Base-by-base conservation (phyloP, 2,797 vertebrate species). In the Bucorvus abyssinicus region DNA sequence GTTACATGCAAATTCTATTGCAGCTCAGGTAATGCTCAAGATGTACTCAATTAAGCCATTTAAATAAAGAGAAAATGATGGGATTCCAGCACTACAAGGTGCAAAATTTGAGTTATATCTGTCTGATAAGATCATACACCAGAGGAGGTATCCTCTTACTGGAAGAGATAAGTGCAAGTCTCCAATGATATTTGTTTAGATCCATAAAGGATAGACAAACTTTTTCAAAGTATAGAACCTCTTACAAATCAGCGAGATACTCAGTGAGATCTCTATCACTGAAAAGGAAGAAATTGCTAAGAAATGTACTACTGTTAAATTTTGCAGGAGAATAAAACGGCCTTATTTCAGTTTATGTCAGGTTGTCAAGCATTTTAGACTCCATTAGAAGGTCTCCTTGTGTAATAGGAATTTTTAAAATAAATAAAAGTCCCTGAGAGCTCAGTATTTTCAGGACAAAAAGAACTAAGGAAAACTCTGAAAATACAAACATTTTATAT, bases 241-340 rank as follows among this genome's bases (percentile, higher is more conserved):
- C 59, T 14, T 65, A 78, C 23, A 93, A 65, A 84, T 52, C 59
- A 67, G 16, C 5, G 4, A 84, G 50, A 75, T 59, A 34, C 45
- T 89, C 52, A 53, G 47, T 3, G 16, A 89, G 61, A 77, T 53
- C 67, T 86, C 67, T 71, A 70, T 84, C 57, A 82, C 0, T 67
- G 52, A 19, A 76, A 81, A 85, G 70, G 23, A 27, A 93, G 49
- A 87, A 74, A 74, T 22, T 75, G 49, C 67, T 85, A 69, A 80
- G 42, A 80, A 94, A 83, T 32, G 36, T 50, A 61, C 27, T 47
- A 64, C 40, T 74, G 42, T 78, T 94, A 85, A 94, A 93, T 94
- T 92, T 90, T 94, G 76, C 85, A 93, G 23, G 45, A 94, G 87
- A 75, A 77, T 71, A 70, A 90, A 93, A 57, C n/a, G 55, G 34